A percentile compares a stretch with the other conserved stretches of the same genome.
phyloP scores from a whole-genome alignment of 2,113 vertebrate species.

The Dicrurus megarhynchus region DNA sequence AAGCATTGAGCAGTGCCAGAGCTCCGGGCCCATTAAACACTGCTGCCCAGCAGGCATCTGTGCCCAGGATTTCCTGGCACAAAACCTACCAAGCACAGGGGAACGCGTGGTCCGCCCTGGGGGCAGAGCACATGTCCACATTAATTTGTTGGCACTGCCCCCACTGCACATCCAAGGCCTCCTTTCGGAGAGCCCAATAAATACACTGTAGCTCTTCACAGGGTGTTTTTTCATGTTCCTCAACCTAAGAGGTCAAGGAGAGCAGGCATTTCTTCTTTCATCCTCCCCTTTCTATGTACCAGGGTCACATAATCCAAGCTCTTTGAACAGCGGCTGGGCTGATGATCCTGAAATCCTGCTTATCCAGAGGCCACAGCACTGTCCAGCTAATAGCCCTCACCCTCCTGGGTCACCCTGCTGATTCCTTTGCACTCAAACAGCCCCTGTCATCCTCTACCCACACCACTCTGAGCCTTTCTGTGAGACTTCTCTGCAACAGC shows the following conservation, averaged over 20 bases:
- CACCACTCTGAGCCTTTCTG: not conserved
- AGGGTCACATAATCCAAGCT: not conserved
- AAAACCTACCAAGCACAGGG: rapidly evolving
- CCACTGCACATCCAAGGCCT: not conserved
- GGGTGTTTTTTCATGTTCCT: not conserved
- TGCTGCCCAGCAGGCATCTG: not conserved
- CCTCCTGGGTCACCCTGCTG: not conserved
- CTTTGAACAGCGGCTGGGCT: not conserved
- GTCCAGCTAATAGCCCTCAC: too few relatives aligned
- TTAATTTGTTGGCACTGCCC: not conserved
- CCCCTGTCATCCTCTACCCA: not conserved
- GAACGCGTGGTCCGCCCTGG: not conserved
- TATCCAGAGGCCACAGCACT: not conserved
- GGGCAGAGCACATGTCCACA: rapidly evolving
- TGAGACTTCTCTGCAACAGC: not conserved
- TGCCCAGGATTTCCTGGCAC: not conserved
- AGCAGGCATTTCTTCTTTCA: not conserved
- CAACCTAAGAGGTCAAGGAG: not conserved
- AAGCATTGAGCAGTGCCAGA: rapidly evolving
- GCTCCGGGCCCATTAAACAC: not conserved
- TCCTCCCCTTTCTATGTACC: not conserved
- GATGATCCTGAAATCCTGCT: not conserved
- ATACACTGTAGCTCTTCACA: not conserved
- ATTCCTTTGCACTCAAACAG: not conserved
- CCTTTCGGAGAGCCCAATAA: rapidly evolving